phyloP scores from a whole-genome alignment of 2,888 invertebrate species.

The Drosophila crucigera region DNA sequence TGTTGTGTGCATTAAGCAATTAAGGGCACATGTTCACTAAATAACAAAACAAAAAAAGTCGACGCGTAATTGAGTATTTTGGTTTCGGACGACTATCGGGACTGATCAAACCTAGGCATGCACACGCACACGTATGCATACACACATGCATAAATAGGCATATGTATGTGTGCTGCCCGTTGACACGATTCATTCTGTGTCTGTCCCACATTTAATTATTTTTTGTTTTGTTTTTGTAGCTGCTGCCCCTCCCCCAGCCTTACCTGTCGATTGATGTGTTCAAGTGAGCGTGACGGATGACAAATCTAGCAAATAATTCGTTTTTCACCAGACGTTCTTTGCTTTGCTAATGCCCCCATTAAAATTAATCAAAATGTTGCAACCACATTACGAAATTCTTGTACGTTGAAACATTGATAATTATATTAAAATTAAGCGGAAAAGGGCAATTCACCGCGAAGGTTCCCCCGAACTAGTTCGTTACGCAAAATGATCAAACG shows the following conservation, averaged over 20 bases:
- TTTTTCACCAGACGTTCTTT: constrained; percentile 51
- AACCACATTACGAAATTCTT: constrained; percentile 10
- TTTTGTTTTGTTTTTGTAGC: constrained; percentile 22
- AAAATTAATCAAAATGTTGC: constrained; percentile 63
- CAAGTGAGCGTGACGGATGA: constrained; percentile 80
- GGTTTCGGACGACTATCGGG: constrained; percentile 16
- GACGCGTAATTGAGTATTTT: not conserved
- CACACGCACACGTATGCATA: not conserved
- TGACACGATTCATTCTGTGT: constrained; percentile 54
- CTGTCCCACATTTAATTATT: constrained; percentile 50
- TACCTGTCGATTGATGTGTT: constrained; percentile 79
- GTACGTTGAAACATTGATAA: not conserved
- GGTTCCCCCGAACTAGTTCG: constrained; percentile 1
- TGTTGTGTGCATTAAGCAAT: not conserved
- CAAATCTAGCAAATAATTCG: constrained; percentile 73
- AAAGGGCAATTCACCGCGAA: constrained; percentile 13
- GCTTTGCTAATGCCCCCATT: constrained; percentile 23
- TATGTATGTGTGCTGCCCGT: constrained; percentile 19
- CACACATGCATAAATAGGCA: not conserved
- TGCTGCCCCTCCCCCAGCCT: constrained; percentile 26
- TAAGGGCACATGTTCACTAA: constrained; percentile 1
- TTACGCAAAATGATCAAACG: constrained; percentile 21
- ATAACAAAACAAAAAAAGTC: not conserved
- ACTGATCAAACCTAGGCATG: constrained; percentile 6
- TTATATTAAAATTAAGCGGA: constrained; percentile 1